A percentile compares a stretch with the other conserved stretches of the same genome.
phyloP scores from a whole-genome alignment of 2,113 vertebrate genomes.

The Muntiacus reevesi region DNA sequence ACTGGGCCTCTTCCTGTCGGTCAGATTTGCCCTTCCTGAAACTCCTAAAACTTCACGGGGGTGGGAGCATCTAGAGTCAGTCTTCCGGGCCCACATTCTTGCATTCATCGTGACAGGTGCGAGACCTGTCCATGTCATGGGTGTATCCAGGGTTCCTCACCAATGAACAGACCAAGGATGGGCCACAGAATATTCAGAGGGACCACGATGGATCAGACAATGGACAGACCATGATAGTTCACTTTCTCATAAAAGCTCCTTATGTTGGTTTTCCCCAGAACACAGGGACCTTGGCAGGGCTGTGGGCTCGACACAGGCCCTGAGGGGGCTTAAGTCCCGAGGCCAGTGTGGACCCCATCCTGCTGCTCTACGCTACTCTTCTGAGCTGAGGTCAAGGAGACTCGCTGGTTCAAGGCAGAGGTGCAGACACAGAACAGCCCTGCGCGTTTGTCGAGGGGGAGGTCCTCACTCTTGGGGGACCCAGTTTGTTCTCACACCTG shows the following conservation, averaged over 20 bases:
- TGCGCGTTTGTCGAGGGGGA: rapidly evolving
- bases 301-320: not conserved
- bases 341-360: not conserved
- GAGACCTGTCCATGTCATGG: not conserved
- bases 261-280: not conserved
- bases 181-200: not conserved
- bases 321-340: not conserved
- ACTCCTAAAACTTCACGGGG: not conserved
- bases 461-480: not conserved
- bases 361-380: not conserved
- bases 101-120: not conserved
- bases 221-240: rapidly evolving
- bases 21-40: not conserved
- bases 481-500: too few species aligned
- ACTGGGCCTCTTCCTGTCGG: too few species aligned
- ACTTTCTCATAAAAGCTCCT: not conserved
- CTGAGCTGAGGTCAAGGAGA: not conserved
- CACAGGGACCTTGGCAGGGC: not conserved
- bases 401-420: not conserved
- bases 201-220: not conserved
- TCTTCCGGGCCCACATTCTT: not conserved
- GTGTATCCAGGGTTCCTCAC: too few species aligned
- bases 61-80: not conserved
- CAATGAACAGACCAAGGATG: not conserved
- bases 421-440: not conserved